These are phyloP conservation scores for Buphagus erythrorhynchus DNA, from an alignment of 2,797 vertebrate species.

Conservation along the genomic window DNA sequence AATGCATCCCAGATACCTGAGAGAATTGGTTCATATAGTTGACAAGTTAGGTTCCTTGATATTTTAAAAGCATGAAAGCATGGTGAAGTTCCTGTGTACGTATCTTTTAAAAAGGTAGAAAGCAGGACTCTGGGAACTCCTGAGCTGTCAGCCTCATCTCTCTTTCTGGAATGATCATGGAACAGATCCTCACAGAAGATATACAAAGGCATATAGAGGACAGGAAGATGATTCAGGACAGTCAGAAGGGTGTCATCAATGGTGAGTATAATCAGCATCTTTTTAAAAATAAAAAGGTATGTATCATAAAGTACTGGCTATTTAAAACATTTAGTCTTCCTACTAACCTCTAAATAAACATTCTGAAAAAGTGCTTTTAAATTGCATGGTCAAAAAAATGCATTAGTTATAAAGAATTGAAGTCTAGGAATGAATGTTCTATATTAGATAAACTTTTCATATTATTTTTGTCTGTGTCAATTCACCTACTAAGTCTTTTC, in stretches of 20 bases:
- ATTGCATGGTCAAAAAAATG: not conserved
- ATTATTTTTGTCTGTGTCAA: not conserved
- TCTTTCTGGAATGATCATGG: not conserved
- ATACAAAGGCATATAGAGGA: not conserved
- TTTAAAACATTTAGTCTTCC: not conserved
- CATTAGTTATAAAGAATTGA: not conserved
- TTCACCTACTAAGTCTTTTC: not conserved
- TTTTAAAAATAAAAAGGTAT: not conserved
- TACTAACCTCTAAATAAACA: not conserved
- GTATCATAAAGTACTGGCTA: not conserved
- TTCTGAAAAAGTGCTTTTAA: not conserved
- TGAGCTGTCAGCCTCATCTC: not conserved
- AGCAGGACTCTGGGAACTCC: not conserved
- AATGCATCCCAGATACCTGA: not conserved
- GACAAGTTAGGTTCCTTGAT: not conserved
- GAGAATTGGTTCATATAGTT: not conserved
- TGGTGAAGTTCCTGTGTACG: not conserved
- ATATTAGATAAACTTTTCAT: not conserved
- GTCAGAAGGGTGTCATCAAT: not conserved
- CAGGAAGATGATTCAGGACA: not conserved
- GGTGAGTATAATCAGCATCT: not conserved
- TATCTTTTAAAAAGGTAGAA: not conserved
- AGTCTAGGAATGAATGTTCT: not conserved
- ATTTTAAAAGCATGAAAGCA: not conserved
- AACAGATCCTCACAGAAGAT: not conserved